Base-by-base conservation (phyloP, 2,113 vertebrate genomes). In the Passer domesticus region DNA sequence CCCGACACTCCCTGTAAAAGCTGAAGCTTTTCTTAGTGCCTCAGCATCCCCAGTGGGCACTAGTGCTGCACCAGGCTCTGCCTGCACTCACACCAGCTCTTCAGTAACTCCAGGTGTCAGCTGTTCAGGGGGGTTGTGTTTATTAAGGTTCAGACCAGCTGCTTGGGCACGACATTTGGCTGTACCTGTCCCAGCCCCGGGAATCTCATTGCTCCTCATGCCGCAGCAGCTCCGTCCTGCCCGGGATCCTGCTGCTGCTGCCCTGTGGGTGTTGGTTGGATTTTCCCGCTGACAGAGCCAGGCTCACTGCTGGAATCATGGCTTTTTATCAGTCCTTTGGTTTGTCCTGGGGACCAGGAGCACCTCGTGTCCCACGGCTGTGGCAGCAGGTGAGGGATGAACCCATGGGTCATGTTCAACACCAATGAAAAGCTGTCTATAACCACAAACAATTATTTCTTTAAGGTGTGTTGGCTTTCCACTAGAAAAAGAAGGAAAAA, bases 1-100 rank as follows among this genome's bases (percentile, higher is more conserved):
- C 94, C 87, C 11, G 55, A 79, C 47, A 30, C 83, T 94, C 91
- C 96, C 93, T 96, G 96, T 66, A 84, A 84, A 92, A 94, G 93
- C 93, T 70, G 74, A 67, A 92, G 94, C 84, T 72, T 82, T 25
- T 22, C 76, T 84, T 67, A 58, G 58, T 13, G 58, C 83, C 92
- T 94, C 50, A 17, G 73, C 15, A 18, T 97, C 96, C 94, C 97
- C 15, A 18, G 85, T 27, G 92, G 75, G 91, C 19, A 59, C 49
- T 39, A 63, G 75, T 1, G 0, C 39, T 28, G 78, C 46, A 9
- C 1, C 8, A 77, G 80, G 41, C 69, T 92, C 62, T 52, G 35
- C 53, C 79, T 87, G 67, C 50, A 19, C 72, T 78, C 68, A 43
- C 41, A 50, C 10, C 43, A 49, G 55, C 55, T 27, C 63, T 33